Conservation (phyloP, 64 coral and sea anemone genomes). For the Exaiptasia diaphana region DNA sequence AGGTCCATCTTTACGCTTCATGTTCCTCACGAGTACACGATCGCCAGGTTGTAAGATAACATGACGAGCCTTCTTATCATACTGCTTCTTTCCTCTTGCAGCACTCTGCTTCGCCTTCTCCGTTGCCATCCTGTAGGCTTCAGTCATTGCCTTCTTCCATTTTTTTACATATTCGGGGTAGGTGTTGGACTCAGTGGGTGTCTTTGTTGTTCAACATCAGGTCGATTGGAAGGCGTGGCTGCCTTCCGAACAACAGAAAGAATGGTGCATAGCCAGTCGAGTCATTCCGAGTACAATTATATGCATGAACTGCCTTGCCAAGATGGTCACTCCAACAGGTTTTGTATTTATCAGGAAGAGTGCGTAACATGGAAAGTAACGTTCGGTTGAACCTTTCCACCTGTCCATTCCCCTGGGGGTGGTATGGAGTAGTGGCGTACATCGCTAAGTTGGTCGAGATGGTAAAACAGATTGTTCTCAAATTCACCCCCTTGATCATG, state of each 20-base stretch:
- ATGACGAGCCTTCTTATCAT: constrained; percentile 33
- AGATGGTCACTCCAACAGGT: constrained; percentile 30
- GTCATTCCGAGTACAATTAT: constrained; percentile 34
- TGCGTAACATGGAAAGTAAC: constrained; percentile 11
- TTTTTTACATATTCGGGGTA: constrained; percentile 30
- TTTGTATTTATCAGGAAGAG: constrained; percentile 42
- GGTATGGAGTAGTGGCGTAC: constrained; percentile 25
- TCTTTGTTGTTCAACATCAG: constrained; percentile 17
- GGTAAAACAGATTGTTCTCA: constrained; percentile 9
- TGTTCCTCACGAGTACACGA: constrained; percentile 47
- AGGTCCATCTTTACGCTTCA: constrained; percentile 35
- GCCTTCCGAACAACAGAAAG: constrained; percentile 41
- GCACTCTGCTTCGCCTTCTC: constrained; percentile 9
- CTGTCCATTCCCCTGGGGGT: constrained; percentile 27
- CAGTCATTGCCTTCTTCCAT: constrained; percentile 40
- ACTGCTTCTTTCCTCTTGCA: constrained; percentile 36
- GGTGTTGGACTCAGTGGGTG: background rate
- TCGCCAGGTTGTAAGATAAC: constrained; percentile 42
- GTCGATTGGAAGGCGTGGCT: constrained; percentile 44
- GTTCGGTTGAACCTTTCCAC: constrained; percentile 40
- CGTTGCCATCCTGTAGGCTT: constrained; percentile 40
- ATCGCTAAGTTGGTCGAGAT: constrained; percentile 15
- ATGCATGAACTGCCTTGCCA: constrained; percentile 41
- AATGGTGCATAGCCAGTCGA: constrained; percentile 46
- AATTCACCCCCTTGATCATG: constrained; percentile 39